These are phyloP conservation scores for Acleris laterana DNA, from an alignment of 2,888 invertebrate genomes.

Conservation along the genomic window DNA sequence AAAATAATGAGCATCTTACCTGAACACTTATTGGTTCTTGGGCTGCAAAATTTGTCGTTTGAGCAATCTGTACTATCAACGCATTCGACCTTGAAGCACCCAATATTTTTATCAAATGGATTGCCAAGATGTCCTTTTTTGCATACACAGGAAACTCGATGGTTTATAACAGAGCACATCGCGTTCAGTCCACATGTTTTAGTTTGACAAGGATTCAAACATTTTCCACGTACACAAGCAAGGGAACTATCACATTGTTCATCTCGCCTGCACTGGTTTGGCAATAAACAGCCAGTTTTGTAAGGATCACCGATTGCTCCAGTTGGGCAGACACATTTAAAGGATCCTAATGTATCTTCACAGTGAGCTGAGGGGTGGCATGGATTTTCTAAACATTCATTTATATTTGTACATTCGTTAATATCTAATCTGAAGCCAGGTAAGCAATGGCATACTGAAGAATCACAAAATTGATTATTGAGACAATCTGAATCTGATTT, in stretches of 20 bases:
- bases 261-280: constrained; percentile 90
- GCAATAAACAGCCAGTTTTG: constrained; percentile 88
- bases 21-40: constrained; percentile 89
- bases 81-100: constrained; percentile 96
- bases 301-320: constrained; percentile 91
- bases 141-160: constrained; percentile 90
- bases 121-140: constrained; percentile 93
- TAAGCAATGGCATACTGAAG: constrained; percentile 90
- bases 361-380: constrained; percentile 93
- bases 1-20: constrained; percentile 76
- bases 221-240: constrained; percentile 90
- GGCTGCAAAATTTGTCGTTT: constrained; percentile 89
- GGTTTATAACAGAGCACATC: constrained; percentile 89
- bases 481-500: constrained; percentile 92
- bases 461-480: constrained; percentile 90
- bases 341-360: constrained; percentile 91
- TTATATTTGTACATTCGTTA: constrained; percentile 91
- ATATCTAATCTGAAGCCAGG: constrained; percentile 90
- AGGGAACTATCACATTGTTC: constrained; percentile 90
- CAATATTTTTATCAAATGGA: constrained; percentile 89
- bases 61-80: constrained; percentile 90
- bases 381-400: constrained; percentile 91
- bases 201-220: constrained; percentile 91
- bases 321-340: constrained; percentile 90
- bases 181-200: constrained; percentile 91